Evolutionary conservation across 2,888 invertebrate genomes (phyloP).

Genomic region (Leucophenga montana): DNA sequence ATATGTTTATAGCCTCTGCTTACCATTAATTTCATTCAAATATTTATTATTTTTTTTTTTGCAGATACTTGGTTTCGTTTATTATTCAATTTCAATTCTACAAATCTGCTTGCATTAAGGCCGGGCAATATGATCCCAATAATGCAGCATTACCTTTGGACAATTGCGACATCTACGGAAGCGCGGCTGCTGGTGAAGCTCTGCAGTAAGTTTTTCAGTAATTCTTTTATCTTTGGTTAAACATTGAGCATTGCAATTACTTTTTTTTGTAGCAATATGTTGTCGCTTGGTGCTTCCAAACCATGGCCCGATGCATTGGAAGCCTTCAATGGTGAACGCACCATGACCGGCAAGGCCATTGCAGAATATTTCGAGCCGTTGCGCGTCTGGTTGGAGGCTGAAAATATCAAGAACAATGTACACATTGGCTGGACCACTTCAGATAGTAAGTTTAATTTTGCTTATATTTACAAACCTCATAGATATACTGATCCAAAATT

Average conservation of each 20-base stretch:
- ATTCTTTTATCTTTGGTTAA: neutral
- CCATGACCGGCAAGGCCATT: conserved; percentile 84
- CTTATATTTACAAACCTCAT: too few relatives aligned
- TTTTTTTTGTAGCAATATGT: conserved; percentile 76
- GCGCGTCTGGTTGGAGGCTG: conserved; percentile 81
- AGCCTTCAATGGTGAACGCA: conserved; percentile 82
- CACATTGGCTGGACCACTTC: conserved; percentile 78
- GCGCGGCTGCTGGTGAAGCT: conserved; percentile 83
- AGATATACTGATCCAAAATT: neutral
- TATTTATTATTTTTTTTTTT: too few relatives aligned
- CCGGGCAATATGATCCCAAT: conserved; percentile 84
- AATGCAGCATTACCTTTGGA: conserved; percentile 82
- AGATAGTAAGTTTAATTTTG: conserved; percentile 65
- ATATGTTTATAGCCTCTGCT: too few relatives aligned
- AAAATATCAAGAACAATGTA: conserved; percentile 81
- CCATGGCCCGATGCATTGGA: conserved; percentile 92
- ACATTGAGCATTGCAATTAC: too few relatives aligned
- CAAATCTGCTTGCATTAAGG: conserved; percentile 81
- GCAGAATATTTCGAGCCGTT: conserved; percentile 88
- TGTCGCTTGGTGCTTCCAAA: conserved; percentile 81
- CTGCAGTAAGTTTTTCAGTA: conserved; percentile 74
- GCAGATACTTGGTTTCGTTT: conserved; percentile 83
- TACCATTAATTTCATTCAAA: too few relatives aligned
- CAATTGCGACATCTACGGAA: conserved; percentile 89
- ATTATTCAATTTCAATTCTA: conserved; percentile 88